Base-by-base conservation (phyloP, 2,113 vertebrate species). In the Aix galericulata region DNA sequence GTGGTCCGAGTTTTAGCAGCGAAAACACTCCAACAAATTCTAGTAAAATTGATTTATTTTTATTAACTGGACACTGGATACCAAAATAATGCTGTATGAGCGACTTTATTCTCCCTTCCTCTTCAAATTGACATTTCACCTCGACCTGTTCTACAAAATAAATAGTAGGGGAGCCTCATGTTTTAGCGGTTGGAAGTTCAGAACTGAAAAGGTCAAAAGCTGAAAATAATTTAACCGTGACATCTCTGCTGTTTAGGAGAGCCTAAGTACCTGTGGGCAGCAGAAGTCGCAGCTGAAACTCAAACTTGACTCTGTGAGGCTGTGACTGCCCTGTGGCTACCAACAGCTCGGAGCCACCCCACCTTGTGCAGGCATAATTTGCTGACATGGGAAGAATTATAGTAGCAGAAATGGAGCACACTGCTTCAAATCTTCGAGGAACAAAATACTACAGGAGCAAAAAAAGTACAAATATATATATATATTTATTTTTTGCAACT, bases 351-450 rank as follows among this genome's bases (percentile, higher is more conserved):
- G 46, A 89, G 88, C 55, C 93, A 94, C 14, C 72, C 69, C 74
- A 82, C 27, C 58, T 96, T 92, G 85, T 96, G 88, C 93, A 86
- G 63, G 73, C 86, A 55, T 82, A 88, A 92, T 84, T 89, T 94
- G 69, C 91, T 96, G 88, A 93, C 88, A 94, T 77, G 87, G 93
- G 88, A 97, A 96, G 86, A 95, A 91, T 62, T 94, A 17, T 71
- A 94, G 83, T 91, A 96, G 79, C 90, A 96, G 81, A 95, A 86
- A 96, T 91, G 60, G 86, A 97, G 91, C 17, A 10, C 27, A 40
- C 6, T 95, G 86, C 82, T 94, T 91, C 95, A 97, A 94, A 90
- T 90, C 96, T 96, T 93, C 17, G 31, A 97, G 90, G 90, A 91
- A 95, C 93, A 92, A 96, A 97, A 96, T 82, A 95, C 86, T 92